A percentile compares a stretch with the other conserved stretches of the same genome.
These are phyloP conservation scores for Drosophila trapezifrons DNA, from an alignment of 1,140 invertebrate genomes.

Conservation along the genomic window DNA sequence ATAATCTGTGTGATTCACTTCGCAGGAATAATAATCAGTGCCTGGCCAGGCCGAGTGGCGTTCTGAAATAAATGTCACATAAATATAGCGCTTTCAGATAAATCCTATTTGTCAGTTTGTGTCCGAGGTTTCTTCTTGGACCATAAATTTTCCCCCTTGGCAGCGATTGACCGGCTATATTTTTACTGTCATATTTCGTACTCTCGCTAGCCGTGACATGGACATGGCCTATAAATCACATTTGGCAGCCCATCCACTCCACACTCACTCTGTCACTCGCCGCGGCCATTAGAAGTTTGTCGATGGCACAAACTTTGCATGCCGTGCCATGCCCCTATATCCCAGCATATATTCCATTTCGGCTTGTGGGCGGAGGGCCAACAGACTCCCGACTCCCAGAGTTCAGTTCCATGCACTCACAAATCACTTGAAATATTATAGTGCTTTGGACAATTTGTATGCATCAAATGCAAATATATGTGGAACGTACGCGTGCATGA, in stretches of 20 bases:
- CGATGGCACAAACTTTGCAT: constrained; percentile 10
- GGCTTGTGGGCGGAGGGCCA: not conserved
- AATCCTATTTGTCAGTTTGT: constrained; percentile 44
- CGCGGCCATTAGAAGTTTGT: constrained; percentile 33
- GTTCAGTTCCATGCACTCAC: constrained; percentile 22
- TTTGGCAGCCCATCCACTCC: constrained; percentile 73
- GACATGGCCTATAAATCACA: constrained; percentile 75
- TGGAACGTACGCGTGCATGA: not conserved
- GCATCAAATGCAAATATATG: constrained; percentile 69
- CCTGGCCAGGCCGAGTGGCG: not conserved
- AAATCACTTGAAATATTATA: constrained; percentile 58
- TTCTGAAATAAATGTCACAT: constrained; percentile 32
- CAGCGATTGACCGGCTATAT: constrained; percentile 47
- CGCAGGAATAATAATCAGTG: constrained; percentile 22
- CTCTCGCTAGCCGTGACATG: constrained; percentile 59
- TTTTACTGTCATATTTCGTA: constrained; percentile 64
- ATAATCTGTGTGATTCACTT: constrained; percentile 32
- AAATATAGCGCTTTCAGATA: constrained; percentile 29
- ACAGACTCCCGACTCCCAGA: not conserved
- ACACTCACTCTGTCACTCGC: constrained; percentile 47
- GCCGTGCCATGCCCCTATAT: constrained; percentile 22
- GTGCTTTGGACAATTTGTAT: constrained; percentile 53
- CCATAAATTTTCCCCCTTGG: constrained; percentile 39
- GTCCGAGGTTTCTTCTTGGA: constrained; percentile 20
- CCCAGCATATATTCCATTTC: not conserved